These are phyloP conservation scores for Bambusicola thoracicus DNA, from an alignment of 2,113 vertebrate species.

Conservation along the genomic window DNA sequence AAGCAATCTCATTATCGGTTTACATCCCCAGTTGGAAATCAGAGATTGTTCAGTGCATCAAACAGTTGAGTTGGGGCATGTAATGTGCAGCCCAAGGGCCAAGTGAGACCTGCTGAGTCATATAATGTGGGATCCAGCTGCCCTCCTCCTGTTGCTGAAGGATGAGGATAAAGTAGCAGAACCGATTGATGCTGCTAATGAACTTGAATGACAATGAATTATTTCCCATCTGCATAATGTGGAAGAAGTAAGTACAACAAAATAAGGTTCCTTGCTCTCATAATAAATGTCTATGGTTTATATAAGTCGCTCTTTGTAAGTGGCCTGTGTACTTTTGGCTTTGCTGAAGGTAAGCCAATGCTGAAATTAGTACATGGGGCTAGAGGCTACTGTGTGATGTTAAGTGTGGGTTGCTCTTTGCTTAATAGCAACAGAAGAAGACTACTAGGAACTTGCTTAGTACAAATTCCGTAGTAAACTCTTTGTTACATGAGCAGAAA, in stretches of 20 bases:
- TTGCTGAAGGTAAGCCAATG: background rate
- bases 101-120: constrained; percentile 52
- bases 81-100: constrained; percentile 54
- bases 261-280: background rate
- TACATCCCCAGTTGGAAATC: constrained; percentile 53
- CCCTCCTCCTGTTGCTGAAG: background rate
- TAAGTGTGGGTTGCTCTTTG: background rate
- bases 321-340: background rate
- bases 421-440: background rate
- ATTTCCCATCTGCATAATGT: background rate
- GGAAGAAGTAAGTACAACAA: background rate
- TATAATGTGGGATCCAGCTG: constrained; percentile 31
- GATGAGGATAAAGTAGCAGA: background rate
- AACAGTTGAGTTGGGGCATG: background rate
- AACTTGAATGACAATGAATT: background rate
- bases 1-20: constrained; percentile 62
- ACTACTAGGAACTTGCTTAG: background rate
- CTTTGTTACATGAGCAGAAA: background rate
- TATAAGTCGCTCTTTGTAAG: background rate
- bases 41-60: constrained; percentile 44
- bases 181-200: constrained; percentile 10
- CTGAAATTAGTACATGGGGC: background rate
- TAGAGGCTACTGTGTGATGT: background rate
- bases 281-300: background rate
- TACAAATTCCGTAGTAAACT: background rate